Percentiles rank a stretch among this genome's conserved stretches.
Evolutionary conservation across 2,888 invertebrate genomes (phyloP).

Genomic region (Halictus quadricinctus): DNA sequence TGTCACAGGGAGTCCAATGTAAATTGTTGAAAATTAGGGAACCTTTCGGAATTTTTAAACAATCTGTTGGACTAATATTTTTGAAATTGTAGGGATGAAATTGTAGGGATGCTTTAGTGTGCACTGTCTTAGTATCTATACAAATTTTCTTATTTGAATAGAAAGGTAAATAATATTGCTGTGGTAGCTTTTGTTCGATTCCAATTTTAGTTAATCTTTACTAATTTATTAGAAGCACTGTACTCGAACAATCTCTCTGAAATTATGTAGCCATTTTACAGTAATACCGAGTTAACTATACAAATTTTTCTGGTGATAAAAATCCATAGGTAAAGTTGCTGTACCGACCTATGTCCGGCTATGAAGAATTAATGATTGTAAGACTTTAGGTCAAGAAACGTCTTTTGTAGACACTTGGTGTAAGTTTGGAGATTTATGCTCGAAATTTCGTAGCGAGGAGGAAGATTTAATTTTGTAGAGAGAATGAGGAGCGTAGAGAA

Average conservation of each 20-base stretch:
- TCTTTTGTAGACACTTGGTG: background rate
- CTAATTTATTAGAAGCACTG: background rate
- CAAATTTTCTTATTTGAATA: background rate
- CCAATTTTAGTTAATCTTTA: background rate
- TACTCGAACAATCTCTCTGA: background rate
- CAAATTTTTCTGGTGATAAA: background rate
- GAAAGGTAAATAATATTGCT: background rate
- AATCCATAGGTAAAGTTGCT: background rate
- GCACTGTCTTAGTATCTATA: background rate
- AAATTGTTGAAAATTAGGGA: background rate
- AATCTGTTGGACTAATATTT: background rate
- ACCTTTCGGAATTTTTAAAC: background rate
- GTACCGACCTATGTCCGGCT: background rate
- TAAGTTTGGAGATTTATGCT: background rate
- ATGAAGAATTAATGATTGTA: background rate
- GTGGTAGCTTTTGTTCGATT: no score
- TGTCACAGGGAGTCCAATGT: background rate
- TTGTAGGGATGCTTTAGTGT: background rate
- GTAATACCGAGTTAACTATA: background rate
- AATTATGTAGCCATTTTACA: background rate
- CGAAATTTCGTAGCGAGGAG: slow-evolving; percentile 24
- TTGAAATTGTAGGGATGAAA: background rate
- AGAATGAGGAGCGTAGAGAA: background rate
- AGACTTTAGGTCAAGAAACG: background rate
- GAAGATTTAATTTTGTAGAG: background rate